Evolutionary conservation across 2,113 vertebrate species (phyloP).

Genomic region (Vicugna pacos): DNA sequence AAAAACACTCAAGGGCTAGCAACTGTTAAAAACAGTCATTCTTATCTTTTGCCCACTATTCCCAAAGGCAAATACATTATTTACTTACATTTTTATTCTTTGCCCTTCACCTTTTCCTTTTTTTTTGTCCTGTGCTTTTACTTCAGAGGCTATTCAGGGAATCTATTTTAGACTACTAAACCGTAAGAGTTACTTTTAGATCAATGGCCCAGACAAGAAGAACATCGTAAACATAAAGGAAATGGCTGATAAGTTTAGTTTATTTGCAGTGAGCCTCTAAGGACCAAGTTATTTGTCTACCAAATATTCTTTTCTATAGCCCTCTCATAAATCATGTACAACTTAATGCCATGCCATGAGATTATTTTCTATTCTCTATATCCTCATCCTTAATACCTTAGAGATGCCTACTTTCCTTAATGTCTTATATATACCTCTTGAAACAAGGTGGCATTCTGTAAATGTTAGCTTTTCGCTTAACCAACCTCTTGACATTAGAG

Average conservation of each 20-base stretch:
- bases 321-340: background rate
- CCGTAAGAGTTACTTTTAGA: background rate
- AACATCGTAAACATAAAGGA: constrained; percentile 2
- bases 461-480: constrained; percentile 38
- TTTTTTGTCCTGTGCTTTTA: background rate
- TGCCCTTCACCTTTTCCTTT: background rate
- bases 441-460: constrained; percentile 36
- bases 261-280: background rate
- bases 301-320: background rate
- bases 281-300: background rate
- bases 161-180: background rate
- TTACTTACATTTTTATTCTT: background rate
- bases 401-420: background rate
- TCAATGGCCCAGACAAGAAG: background rate
- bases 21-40: background rate
- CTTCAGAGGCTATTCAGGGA: background rate
- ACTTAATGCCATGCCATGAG: background rate
- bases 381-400: background rate
- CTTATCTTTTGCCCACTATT: background rate
- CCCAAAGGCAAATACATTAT: background rate
- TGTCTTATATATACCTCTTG: background rate
- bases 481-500: background rate
- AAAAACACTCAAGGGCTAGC: background rate
- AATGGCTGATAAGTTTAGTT: background rate
- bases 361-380: background rate